phyloP scores from a whole-genome alignment of 2,113 vertebrate species.

The Halichoeres trimaculatus region DNA sequence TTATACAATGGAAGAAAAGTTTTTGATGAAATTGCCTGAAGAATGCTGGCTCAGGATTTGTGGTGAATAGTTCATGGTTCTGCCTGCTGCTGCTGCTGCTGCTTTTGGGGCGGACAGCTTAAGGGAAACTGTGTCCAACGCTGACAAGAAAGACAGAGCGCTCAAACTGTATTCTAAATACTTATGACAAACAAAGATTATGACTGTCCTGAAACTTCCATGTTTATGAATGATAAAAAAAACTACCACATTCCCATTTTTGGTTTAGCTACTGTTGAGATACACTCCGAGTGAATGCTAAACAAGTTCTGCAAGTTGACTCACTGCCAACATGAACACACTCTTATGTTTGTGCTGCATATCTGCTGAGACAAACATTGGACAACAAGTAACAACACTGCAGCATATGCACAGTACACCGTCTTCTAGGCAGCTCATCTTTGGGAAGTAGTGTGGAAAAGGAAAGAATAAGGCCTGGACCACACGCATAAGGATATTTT shows the following conservation, averaged over 20 bases:
- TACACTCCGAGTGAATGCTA: neutral
- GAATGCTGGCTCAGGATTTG: slow-evolving; percentile 66
- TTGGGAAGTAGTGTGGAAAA: neutral
- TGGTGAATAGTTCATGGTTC: slow-evolving; percentile 46
- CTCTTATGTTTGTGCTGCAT: neutral
- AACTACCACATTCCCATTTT: neutral
- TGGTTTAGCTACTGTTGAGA: neutral
- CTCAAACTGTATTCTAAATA: slow-evolving; percentile 11
- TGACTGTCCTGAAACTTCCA: neutral
- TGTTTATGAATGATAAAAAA: neutral
- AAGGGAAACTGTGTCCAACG: slow-evolving; percentile 35
- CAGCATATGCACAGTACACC: neutral
- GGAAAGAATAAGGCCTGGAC: neutral
- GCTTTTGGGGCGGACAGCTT: slow-evolving; percentile 11
- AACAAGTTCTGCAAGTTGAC: neutral
- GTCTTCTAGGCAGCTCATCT: too few relatives aligned
- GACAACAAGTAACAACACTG: neutral
- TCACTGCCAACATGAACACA: neutral
- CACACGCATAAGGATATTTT: too few relatives aligned
- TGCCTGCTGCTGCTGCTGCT: slow-evolving; percentile 24
- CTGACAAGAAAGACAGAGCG: slow-evolving; percentile 32
- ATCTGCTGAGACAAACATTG: neutral
- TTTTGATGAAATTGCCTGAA: slow-evolving; percentile 62
- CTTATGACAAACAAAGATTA: neutral
- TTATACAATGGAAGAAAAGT: slow-evolving; percentile 59